phyloP scores from a whole-genome alignment of 2,888 invertebrate genomes.

The Synergus gifuensis region DNA sequence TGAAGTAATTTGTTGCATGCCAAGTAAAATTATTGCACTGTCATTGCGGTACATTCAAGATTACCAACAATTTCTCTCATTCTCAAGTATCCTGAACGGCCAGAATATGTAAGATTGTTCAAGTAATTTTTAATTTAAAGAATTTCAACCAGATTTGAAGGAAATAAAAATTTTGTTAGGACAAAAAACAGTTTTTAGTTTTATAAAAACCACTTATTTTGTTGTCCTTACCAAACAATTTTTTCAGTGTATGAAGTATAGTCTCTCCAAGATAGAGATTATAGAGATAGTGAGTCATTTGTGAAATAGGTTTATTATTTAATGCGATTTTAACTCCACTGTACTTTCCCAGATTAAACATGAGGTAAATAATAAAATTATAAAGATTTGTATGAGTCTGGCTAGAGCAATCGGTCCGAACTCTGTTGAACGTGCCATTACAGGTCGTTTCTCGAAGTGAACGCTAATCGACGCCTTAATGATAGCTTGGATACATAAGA shows the following conservation, averaged over 20 bases:
- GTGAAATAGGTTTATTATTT: background rate
- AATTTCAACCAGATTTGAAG: background rate
- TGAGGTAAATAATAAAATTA: background rate
- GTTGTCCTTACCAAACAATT: no score
- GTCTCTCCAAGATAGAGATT: background rate
- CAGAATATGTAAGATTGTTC: constrained; percentile 11
- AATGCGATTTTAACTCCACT: no score
- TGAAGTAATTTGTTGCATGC: constrained; percentile 31
- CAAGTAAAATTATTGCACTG: background rate
- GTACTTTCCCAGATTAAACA: background rate
- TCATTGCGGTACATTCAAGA: background rate
- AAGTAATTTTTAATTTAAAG: background rate
- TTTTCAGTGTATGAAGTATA: no score
- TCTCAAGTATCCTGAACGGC: background rate
- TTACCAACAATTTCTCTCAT: constrained; percentile 8
- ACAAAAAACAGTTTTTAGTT: no score
- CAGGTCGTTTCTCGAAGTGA: constrained; percentile 33
- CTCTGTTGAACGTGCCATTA: constrained; percentile 40
- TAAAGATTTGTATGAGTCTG: background rate
- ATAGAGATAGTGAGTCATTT: background rate
- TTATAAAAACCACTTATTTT: background rate
- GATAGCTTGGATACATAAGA: constrained; percentile 26
- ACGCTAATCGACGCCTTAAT: constrained; percentile 43
- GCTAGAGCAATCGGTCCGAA: constrained; percentile 23
- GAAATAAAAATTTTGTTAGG: no score